These are phyloP conservation scores for Botia almorhae DNA, from an alignment of 2,797 vertebrate genomes.

Conservation along the genomic window DNA sequence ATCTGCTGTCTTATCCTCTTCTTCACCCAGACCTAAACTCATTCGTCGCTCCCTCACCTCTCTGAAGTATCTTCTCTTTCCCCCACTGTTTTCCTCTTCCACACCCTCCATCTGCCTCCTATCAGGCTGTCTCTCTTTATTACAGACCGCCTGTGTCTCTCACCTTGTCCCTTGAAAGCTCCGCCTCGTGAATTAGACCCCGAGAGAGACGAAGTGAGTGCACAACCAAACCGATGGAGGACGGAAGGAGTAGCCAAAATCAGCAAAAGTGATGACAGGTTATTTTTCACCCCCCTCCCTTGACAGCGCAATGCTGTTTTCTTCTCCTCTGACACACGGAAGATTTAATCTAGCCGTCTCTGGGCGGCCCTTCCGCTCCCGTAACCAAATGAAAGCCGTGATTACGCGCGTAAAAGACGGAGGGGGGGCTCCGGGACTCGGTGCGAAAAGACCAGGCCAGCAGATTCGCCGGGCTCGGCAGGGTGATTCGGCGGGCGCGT, in stretches of 20 bases:
- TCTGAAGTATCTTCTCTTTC: constrained; percentile 36
- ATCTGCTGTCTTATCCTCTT: constrained; percentile 38
- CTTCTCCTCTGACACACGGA: constrained; percentile 73
- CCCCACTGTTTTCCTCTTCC: constrained; percentile 51
- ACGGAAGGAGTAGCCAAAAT: constrained; percentile 44
- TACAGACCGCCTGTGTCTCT: constrained; percentile 48
- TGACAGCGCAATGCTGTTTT: constrained; percentile 78
- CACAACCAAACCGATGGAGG: constrained; percentile 46
- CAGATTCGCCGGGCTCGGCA: constrained; percentile 52
- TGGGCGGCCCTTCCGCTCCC: constrained; percentile 72
- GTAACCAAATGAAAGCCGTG: constrained; percentile 82
- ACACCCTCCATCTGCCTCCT: constrained; percentile 35
- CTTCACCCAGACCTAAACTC: constrained; percentile 15
- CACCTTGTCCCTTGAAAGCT: constrained; percentile 48
- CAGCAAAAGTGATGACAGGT: constrained; percentile 80
- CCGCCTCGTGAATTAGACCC: constrained; percentile 47
- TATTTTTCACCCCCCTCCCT: constrained; percentile 83
- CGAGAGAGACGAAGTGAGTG: constrained; percentile 41
- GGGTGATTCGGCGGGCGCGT: constrained; percentile 50
- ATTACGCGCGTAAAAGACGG: constrained; percentile 66
- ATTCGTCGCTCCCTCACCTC: constrained; percentile 20
- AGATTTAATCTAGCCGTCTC: constrained; percentile 81
- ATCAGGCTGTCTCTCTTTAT: constrained; percentile 35
- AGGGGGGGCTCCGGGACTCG: constrained; percentile 41
- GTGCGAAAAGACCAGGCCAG: constrained; percentile 48